Evolutionary conservation across 2,113 vertebrate species (phyloP), one percentile per base, ranked within the genome.

Genomic region (Microtus richardsoni): DNA sequence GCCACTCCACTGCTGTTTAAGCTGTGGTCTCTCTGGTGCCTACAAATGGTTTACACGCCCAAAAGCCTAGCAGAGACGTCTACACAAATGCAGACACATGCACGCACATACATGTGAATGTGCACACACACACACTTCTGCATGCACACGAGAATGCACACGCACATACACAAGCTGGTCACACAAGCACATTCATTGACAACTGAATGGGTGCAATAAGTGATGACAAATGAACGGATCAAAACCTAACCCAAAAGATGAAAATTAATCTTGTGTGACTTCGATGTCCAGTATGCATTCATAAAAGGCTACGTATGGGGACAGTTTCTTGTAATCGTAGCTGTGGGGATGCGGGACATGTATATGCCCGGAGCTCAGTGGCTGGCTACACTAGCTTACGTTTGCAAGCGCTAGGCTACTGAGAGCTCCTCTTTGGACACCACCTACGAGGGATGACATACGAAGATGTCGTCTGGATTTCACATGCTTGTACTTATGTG

Each of bases 71-170:
- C 41, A 75, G 5, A 75, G 24, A 44, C 5, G 22, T 28, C 11
- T 75, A 24, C 12, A 44, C 41, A 75, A 24, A n/a, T 21, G 58
- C 12, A 60, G 14, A 62, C 9, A 17, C 26, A 71, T 64, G n/a
- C 5, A 8, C 9, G 41, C 1, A 68, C 0, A n/a, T 26, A 17
- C 17, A 41, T 8, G 58, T 21, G 58, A 58, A 1, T 8, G 36
- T n/a, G n/a, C n/a, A n/a, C 39, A 12, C 28, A 49, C 75, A 77
- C 44, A 49, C 75, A 79, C 4, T 11, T 9, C 54, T 36, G 30
- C 16, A 21, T 7, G 33, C 11, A 80, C 17, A 36, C 17, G 19
- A 36, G 49, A 22, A 54, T 33, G 19, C 33, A 7, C 36, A 58
- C n/a, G 52, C 52, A n/a, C 52, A 60, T 54, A 54, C 11, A 24